Conservation (phyloP, 2,797 vertebrate species). For the Syncerus caffer region DNA sequence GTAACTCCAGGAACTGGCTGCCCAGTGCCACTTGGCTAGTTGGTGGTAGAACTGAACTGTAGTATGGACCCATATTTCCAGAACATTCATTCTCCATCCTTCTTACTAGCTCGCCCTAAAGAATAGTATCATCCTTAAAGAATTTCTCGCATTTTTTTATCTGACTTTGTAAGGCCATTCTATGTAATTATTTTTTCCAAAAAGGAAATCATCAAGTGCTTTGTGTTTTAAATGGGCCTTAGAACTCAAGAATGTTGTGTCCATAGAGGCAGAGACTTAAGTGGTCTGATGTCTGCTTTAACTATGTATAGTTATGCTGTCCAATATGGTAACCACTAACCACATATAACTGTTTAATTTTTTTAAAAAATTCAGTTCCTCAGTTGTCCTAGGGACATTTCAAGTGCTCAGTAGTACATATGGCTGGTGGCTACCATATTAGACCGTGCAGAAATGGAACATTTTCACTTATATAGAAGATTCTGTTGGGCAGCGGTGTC, state of each 20-base stretch:
- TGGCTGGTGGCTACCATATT: background rate
- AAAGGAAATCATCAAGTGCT: conserved; percentile 24
- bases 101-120: background rate
- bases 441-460: background rate
- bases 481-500: background rate
- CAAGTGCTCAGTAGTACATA: background rate
- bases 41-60: background rate
- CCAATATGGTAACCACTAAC: background rate
- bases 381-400: background rate
- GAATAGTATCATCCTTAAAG: background rate
- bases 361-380: background rate
- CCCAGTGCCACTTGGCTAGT: background rate
- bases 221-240: conserved; percentile 35
- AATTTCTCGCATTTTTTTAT: background rate
- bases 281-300: background rate
- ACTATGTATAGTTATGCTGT: background rate
- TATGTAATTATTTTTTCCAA: conserved; percentile 49
- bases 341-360: background rate
- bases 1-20: background rate
- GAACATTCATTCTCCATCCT: background rate
- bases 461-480: background rate
- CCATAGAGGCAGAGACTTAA: background rate
- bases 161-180: conserved; percentile 32
- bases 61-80: background rate
- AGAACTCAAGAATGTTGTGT: background rate